phyloP scores from a whole-genome alignment of 2,113 vertebrate species.

The Epinephelus lanceolatus region DNA sequence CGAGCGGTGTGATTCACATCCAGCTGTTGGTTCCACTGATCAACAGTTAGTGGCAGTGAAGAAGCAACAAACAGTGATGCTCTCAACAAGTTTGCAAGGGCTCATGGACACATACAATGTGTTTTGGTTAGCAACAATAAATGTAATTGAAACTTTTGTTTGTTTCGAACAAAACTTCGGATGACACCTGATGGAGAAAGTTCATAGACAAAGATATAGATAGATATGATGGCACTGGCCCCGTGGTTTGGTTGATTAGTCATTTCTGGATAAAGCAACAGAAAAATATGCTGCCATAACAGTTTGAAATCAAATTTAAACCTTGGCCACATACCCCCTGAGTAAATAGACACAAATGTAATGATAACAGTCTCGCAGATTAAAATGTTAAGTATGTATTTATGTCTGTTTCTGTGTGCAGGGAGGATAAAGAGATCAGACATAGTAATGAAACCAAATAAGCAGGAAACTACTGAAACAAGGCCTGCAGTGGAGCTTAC shows the following conservation, averaged over 20 bases:
- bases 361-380: background rate
- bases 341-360: background rate
- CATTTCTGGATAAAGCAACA: too few relatives aligned
- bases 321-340: background rate
- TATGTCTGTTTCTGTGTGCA: background rate
- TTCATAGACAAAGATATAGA: background rate
- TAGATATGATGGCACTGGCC: background rate
- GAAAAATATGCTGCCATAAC: background rate
- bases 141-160: background rate
- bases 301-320: background rate
- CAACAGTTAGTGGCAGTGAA: background rate
- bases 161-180: background rate
- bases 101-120: background rate
- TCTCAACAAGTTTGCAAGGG: too few relatives aligned
- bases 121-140: background rate
- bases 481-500: slow-evolving; percentile 34
- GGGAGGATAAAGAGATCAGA: slow-evolving; percentile 12
- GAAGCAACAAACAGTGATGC: background rate
- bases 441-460: slow-evolving; percentile 34
- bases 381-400: slow-evolving; percentile 8
- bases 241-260: background rate
- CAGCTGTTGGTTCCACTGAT: background rate
- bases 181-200: background rate
- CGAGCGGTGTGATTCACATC: background rate
- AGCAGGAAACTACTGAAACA: slow-evolving; percentile 32